Evolutionary conservation across 2,797 vertebrate species (phyloP).

Genomic region (Xenops minutus): DNA sequence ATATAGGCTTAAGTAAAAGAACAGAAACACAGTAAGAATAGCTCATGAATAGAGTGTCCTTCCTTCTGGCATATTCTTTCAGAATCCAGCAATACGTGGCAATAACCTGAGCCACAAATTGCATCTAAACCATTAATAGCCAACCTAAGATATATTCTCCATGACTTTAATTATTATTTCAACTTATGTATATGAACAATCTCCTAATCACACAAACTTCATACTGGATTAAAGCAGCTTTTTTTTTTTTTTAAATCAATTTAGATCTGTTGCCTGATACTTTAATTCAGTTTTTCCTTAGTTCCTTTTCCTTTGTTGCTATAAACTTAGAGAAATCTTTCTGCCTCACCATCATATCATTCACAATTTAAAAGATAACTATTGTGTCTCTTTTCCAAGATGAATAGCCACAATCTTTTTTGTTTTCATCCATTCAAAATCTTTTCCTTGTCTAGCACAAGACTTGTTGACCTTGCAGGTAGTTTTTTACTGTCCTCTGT

Average conservation of each 20-base stretch:
- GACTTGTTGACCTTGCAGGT: fast-evolving
- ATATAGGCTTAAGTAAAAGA: background rate
- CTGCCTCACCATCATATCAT: background rate
- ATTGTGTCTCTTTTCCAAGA: background rate
- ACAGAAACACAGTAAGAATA: background rate
- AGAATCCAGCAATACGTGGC: background rate
- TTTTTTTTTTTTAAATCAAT: background rate
- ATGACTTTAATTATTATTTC: background rate
- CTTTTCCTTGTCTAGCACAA: background rate
- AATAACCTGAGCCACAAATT: background rate
- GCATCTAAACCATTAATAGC: background rate
- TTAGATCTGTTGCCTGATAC: background rate
- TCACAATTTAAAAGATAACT: background rate
- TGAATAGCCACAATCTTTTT: background rate
- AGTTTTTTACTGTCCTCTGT: background rate
- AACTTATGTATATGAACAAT: background rate
- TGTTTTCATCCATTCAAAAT: background rate
- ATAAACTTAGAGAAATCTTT: background rate
- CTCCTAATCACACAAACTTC: background rate
- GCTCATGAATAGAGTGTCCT: background rate
- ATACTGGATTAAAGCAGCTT: background rate
- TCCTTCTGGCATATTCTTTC: background rate
- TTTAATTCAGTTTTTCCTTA: background rate
- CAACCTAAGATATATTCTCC: background rate
- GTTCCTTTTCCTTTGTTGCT: background rate